Evolutionary conservation across 2,888 invertebrate species (phyloP).

Genomic region (Cryptocheilus praepositus): DNA sequence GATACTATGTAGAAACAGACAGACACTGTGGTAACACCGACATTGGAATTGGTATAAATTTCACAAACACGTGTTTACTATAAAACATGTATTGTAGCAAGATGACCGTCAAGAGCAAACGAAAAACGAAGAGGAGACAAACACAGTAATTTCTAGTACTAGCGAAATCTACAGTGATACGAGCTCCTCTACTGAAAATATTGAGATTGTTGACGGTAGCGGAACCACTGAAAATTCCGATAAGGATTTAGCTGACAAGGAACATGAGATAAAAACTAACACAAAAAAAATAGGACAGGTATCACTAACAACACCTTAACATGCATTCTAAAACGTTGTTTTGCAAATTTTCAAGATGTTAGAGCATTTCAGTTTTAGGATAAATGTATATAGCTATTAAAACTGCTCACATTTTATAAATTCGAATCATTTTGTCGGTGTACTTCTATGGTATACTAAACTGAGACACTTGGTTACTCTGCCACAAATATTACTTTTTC

Average conservation of each 20-base stretch:
- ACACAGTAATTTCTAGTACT: conserved; percentile 33
- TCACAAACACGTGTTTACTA: conserved; percentile 34
- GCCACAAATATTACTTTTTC: neutral
- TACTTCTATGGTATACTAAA: neutral
- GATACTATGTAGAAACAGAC: conserved; percentile 9
- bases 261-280: conserved; percentile 41
- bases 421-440: neutral
- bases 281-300: conserved; percentile 54
- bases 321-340: conserved; percentile 40
- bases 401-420: conserved; percentile 4
- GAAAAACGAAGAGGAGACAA: conserved; percentile 48
- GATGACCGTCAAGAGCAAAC: conserved; percentile 51
- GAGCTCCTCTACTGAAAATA: conserved; percentile 27
- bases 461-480: no score
- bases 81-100: conserved; percentile 63
- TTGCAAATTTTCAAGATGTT: conserved; percentile 29
- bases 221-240: conserved; percentile 35
- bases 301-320: conserved; percentile 51
- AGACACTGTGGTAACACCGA: conserved; percentile 30
- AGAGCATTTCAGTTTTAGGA: conserved; percentile 6
- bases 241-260: conserved; percentile 40
- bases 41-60: conserved; percentile 32
- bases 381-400: neutral
- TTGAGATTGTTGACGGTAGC: conserved; percentile 32
- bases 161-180: conserved; percentile 44